These are phyloP conservation scores for Trichogramma evanescens DNA, from an alignment of 2,888 invertebrate species.

Conservation along the genomic window DNA sequence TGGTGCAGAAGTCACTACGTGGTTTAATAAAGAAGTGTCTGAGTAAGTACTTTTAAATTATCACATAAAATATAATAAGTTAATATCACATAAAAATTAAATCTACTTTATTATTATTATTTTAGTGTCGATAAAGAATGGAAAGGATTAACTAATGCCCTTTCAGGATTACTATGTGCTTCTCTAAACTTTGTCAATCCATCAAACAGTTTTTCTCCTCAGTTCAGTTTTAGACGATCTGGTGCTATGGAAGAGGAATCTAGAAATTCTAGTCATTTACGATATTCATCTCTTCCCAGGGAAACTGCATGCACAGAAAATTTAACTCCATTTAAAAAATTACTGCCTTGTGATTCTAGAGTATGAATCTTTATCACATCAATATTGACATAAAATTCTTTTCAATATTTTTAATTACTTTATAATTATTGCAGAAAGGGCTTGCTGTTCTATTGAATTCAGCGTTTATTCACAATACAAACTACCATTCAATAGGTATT, in stretches of 20 bases:
- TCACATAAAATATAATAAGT: background rate
- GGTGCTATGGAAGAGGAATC: constrained; percentile 51
- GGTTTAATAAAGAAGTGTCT: constrained; percentile 61
- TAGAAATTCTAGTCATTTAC: constrained; percentile 51
- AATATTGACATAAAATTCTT: background rate
- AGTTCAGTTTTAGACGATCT: constrained; percentile 72
- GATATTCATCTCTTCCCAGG: constrained; percentile 86
- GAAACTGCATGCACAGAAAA: constrained; percentile 99
- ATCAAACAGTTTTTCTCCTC: constrained; percentile 76
- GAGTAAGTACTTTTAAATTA: constrained; percentile 27
- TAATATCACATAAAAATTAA: background rate
- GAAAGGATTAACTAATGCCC: constrained; percentile 79
- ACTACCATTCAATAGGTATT: constrained; percentile 84
- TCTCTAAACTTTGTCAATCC: constrained; percentile 90
- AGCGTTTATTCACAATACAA: constrained; percentile 83
- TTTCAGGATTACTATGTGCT: constrained; percentile 93
- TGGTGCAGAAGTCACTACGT: constrained; percentile 90
- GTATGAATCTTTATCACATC: constrained; percentile 35
- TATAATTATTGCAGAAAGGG: constrained; percentile 56
- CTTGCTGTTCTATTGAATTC: constrained; percentile 83
- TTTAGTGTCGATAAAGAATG: constrained; percentile 73
- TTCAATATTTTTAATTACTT: background rate
- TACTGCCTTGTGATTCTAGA: constrained; percentile 89
- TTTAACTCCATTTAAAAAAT: constrained; percentile 95
- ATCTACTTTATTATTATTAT: background rate